Conservation (phyloP, 2,888 invertebrate species). For the Alviniconcha strummeri region DNA sequence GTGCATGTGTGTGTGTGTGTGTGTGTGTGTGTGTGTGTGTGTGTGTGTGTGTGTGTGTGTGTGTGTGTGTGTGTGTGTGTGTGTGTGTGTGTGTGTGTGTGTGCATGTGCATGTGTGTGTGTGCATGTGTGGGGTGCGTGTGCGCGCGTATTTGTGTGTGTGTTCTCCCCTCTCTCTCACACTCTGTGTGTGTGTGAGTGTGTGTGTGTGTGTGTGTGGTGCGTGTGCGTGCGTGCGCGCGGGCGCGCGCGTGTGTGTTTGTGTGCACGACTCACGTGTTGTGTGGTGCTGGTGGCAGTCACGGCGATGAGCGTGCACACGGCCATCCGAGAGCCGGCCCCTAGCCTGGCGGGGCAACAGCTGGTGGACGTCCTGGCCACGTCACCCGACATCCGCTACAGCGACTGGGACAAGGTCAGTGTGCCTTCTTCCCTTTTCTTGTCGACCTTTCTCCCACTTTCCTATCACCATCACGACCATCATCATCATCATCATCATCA, state of each 20-base stretch:
- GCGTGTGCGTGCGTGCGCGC: background rate
- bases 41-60: no score
- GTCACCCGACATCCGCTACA: background rate
- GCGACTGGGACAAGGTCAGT: constrained; percentile 8
- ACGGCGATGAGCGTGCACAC: background rate
- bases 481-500: no score
- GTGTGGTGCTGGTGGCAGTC: background rate
- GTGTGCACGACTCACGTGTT: background rate
- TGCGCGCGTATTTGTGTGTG: no score
- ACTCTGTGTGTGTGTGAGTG: no score
- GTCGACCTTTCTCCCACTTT: background rate
- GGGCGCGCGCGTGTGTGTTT: background rate
- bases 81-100: no score
- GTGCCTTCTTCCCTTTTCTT: no score
- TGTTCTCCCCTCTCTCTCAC: no score
- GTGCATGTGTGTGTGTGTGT: no score
- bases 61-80: no score
- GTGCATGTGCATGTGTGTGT: no score
- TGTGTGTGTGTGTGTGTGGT: background rate
- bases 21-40: no score
- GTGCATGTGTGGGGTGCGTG: no score
- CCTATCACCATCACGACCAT: background rate
- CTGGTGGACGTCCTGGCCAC: background rate
- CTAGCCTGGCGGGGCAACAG: background rate
- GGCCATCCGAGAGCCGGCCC: background rate